Evolutionary conservation across 1,140 invertebrate genomes (phyloP).

Genomic region (Cephus cinctus): DNA sequence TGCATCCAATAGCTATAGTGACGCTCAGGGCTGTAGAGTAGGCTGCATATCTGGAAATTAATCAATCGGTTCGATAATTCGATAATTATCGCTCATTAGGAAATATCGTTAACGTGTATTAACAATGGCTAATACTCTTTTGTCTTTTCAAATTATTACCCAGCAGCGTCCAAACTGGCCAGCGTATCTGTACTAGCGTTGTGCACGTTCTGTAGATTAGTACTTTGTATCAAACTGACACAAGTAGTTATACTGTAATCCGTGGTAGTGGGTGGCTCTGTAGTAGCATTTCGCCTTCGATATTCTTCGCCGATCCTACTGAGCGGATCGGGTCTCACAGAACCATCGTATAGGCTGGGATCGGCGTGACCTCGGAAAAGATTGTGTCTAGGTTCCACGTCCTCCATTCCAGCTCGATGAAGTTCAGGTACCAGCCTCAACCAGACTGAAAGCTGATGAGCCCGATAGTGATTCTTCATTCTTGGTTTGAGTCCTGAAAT

Average conservation of each 20-base stretch:
- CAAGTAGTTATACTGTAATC: conserved; percentile 57
- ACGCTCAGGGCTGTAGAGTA: conserved; percentile 83
- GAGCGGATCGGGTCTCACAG: conserved; percentile 76
- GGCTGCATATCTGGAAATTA: conserved; percentile 60
- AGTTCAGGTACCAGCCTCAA: conserved; percentile 88
- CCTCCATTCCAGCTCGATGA: conserved; percentile 85
- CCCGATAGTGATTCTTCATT: conserved; percentile 91
- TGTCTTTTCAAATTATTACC: no score
- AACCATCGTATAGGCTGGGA: conserved; percentile 76
- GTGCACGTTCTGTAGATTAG: conserved; percentile 55
- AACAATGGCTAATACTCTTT: no score
- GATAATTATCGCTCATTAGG: neutral
- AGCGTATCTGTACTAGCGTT: conserved; percentile 69
- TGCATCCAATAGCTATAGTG: conserved; percentile 87
- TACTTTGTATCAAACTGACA: conserved; percentile 57
- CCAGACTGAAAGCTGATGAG: conserved; percentile 93
- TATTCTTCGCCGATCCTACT: conserved; percentile 58
- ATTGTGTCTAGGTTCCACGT: conserved; percentile 80
- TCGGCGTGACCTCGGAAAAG: conserved; percentile 81
- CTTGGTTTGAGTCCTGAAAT: conserved; percentile 81
- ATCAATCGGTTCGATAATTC: neutral
- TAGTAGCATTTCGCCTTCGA: conserved; percentile 55
- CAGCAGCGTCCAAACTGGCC: conserved; percentile 76
- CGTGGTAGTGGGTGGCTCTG: conserved; percentile 58
- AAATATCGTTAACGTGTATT: no score